Base-by-base conservation (phyloP, 2,888 invertebrate genomes). In the Athalia circularis region DNA sequence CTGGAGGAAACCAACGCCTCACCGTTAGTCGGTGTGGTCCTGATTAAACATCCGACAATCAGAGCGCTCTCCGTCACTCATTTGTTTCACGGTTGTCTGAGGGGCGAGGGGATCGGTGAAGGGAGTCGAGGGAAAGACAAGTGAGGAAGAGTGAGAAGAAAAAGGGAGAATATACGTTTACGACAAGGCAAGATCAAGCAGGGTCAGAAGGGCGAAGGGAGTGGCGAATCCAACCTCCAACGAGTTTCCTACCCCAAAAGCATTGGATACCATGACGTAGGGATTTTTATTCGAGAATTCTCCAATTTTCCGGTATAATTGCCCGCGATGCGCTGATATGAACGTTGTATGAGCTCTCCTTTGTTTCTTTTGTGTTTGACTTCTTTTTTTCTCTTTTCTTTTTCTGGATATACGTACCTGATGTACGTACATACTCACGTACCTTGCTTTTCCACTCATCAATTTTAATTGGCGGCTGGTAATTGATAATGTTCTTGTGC, bases 11-110 rank as follows among this genome's bases (percentile, higher is more conserved):
- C 47, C 72, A 47, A 43, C 50, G 7, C 47, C 15, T 67, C 54
- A 43, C 68, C 68, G 68, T 15, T 68, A 68, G 72, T 57, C 57
- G 59, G 47, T 45, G 72, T 57, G 52, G 72, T 48, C 77, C 65
- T 77, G 77, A 77, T 77, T 77, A 77, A 65, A 65, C 77, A 77
- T 54, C 65, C 65, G 65, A 57, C 65, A 65, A 65, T 77, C 77
- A 67, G 57, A 67, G 29, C 77, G 11, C 65, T 57, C 47, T 48
- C 77, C 13, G 65, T 57, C 65, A 47, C 67, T 77, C 65, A 67
- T 77, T 77, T 77, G 77, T 77, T 77, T 77, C 54, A 11, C 52
- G 65, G 54, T 67, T 54, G 57, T 54, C 59, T 57, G 52, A 72
- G 70, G 70, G 57, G 9, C 45, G 70, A 57, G 70, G 13, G 47